Evolutionary conservation across 2,113 vertebrate species (phyloP).

Genomic region (Danio rerio): DNA sequence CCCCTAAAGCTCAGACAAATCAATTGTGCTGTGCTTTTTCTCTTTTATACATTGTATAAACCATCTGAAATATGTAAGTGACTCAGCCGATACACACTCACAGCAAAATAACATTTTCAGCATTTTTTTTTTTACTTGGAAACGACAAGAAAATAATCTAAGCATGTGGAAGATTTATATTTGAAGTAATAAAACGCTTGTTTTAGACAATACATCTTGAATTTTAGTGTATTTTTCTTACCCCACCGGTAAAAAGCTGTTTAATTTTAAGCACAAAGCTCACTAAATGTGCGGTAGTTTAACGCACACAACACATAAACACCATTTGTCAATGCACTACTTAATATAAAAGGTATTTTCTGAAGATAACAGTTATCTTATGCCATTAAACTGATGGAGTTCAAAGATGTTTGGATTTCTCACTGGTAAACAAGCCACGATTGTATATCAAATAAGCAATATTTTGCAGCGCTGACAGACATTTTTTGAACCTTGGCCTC

Average conservation of each 20-base stretch:
- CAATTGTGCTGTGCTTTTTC: conserved; percentile 26
- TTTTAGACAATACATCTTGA: neutral
- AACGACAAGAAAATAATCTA: neutral
- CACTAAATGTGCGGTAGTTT: neutral
- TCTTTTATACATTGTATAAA: conserved; percentile 25
- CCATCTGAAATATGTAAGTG: conserved; percentile 4
- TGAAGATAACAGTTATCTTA: neutral
- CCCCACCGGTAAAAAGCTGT: neutral
- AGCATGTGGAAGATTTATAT: neutral
- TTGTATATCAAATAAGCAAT: neutral
- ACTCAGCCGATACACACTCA: neutral
- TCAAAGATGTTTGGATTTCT: neutral
- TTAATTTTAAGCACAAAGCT: neutral
- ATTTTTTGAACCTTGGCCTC: neutral
- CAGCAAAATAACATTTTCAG: neutral
- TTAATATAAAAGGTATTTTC: neutral
- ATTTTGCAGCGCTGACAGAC: neutral
- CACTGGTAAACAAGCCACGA: neutral
- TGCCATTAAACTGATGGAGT: neutral
- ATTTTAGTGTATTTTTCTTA: neutral
- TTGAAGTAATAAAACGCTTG: neutral
- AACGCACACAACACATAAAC: neutral
- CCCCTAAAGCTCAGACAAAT: conserved; percentile 37
- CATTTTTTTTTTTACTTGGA: neutral
- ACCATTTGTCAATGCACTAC: neutral